Evolutionary conservation across 2,888 invertebrate genomes (phyloP), one percentile per base, ranked within the genome.

Genomic region (Norana najaformis): DNA sequence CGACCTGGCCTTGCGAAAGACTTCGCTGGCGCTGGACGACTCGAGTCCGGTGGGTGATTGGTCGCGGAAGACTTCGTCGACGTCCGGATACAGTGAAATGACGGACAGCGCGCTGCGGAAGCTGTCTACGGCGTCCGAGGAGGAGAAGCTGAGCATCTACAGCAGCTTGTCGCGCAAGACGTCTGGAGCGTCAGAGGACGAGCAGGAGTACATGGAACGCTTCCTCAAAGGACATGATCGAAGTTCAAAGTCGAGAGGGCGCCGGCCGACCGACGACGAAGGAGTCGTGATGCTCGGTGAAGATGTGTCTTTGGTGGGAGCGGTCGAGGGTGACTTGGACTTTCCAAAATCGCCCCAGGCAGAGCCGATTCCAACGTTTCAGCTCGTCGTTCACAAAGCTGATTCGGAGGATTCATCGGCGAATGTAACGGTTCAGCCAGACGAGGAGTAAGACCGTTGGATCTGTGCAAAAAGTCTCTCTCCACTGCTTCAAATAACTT

Each of bases 81-180:
- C 89, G 37, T 89, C 89, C 38, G 89, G 89, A 30, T 89, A 89
- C 41, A 89, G 89, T 23, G 89, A 89, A 0, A 82, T 85, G 85
- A 89, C 89, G n/a, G 89, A 89, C 83, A 39, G 89, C 39, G 83
- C 36, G 16, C 37, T 83, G 39, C 82, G 89, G 36, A 89, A 89
- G 41, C 83, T 89, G 38, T 89, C 89, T 13, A 38, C 83, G n/a
- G 83, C 38, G 6, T 89, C 89, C 16, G 83, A 85, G 1, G 85
- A 85, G 37, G 85, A 85, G 37, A 35, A 37, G 85, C 85, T 37
- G 35, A 41, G 41, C 36, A 83, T n/a, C 35, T 38, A 83, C 37
- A 37, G 83, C 41, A 39, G 39, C 83, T 35, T 89, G 85, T 89
- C 85, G 36, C 85, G 85, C 36, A 85, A 85, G 85, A 85, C 85